Base-by-base conservation (phyloP, 2,113 vertebrate genomes). In the Protomyctophum bolini region DNA sequence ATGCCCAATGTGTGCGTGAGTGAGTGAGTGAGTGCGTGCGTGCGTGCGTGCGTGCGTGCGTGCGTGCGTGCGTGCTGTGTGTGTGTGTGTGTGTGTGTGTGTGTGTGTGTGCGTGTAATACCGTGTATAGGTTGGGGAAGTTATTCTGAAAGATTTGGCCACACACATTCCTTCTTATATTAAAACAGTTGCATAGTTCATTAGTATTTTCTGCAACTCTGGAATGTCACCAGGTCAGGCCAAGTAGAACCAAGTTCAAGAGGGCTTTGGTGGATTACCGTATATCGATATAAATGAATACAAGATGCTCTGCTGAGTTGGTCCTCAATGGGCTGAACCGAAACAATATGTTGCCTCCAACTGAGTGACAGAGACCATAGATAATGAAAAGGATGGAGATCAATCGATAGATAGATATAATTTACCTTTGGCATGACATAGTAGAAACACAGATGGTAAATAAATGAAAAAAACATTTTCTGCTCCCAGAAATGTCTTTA, bases 161-260 rank as follows among this genome's bases (percentile, higher is more conserved):
- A 58, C 58, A 41, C 33, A 74, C 14, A 68, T 63, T 68, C 45
- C 48, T 82, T 71, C n/a, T 47, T 58, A 72, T 72, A 75, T 82
- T 79, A 73, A 68, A 69, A 75, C 1, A 1, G 62, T 21, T 54
- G 46, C 5, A 6, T 0, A 3, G 28, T 21, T 10, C 50, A 45
- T 70, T 21, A 7, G n/a, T 68, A 49, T 14, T 52, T 21, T 21
- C 54, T 76, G 12, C 58, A 55, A 69, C 58, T 66, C 63, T 63
- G 58, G 21, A 76, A 65, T 69, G 52, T 12, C 55, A 54, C n/a
- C 41, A 72, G 12, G 33, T 47, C 14, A 15, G 15, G 29, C 28
- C 52, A 45, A 59, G 10, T 14, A 64, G 15, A 47, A 67, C 58
- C 61, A 28, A 46, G 45, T 6, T 4, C 33, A 12, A 6, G 45